Conservation (phyloP, 2,888 invertebrate species). For the Lycophotia porphyrea region DNA sequence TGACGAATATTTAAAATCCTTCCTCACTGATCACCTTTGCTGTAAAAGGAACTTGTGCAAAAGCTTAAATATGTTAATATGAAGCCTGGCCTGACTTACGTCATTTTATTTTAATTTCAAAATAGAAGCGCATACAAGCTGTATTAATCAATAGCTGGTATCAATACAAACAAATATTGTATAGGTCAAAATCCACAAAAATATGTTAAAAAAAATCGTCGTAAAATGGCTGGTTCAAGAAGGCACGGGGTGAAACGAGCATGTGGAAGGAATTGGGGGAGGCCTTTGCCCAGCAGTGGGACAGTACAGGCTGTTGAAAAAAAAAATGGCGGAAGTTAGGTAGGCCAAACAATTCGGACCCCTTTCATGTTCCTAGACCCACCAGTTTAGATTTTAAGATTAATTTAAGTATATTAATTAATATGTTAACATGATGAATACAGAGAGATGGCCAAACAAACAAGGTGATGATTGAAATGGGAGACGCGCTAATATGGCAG, state of each 20-base stretch:
- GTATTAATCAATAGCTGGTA: not conserved
- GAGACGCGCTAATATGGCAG: constrained; percentile 98
- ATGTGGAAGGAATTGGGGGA: no score
- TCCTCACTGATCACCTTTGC: not conserved
- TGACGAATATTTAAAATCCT: not conserved
- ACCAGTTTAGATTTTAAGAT: not conserved
- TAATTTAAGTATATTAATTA: not conserved
- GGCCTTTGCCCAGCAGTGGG: no score
- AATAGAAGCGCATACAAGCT: no score
- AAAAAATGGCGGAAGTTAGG: not conserved
- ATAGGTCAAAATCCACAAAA: not conserved
- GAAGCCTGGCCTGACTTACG: no score
- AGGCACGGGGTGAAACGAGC: no score
- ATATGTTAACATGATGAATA: constrained; percentile 49
- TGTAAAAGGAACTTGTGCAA: not conserved
- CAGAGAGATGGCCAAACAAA: constrained; percentile 79
- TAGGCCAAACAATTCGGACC: not conserved
- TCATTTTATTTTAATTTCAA: no score
- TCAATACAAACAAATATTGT: not conserved
- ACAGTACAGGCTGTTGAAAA: no score
- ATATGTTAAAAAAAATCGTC: no score
- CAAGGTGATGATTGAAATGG: constrained; percentile 88
- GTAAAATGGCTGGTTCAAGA: no score
- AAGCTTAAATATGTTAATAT: not conserved
- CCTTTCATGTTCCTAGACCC: not conserved